Evolutionary conservation across 2,113 vertebrate species (phyloP).

Genomic region (Macaca mulatta): DNA sequence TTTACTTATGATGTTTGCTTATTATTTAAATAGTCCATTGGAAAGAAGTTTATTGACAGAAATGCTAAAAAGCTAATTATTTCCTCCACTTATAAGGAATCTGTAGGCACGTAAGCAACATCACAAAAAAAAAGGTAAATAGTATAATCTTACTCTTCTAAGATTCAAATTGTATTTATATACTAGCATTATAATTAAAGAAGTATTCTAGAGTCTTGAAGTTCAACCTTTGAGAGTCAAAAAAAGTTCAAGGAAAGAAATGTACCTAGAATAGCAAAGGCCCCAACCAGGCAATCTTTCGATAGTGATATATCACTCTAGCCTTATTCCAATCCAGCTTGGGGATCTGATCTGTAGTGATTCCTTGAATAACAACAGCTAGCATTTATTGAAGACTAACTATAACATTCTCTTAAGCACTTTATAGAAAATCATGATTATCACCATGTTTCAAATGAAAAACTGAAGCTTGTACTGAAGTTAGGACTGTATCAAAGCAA

Average conservation of each 20-base stretch:
- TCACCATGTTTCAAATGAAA: background rate
- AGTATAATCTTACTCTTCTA: background rate
- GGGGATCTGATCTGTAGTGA: background rate
- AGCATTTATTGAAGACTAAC: background rate
- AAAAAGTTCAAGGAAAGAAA: background rate
- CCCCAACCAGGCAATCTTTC: background rate
- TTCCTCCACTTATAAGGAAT: conserved; percentile 9
- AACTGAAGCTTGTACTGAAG: background rate
- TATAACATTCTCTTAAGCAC: background rate
- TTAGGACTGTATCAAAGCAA: background rate
- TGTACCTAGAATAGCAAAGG: background rate
- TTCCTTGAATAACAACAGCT: background rate
- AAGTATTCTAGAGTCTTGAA: background rate
- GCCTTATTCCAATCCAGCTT: background rate
- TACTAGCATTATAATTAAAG: conserved; percentile 20
- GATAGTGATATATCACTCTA: background rate
- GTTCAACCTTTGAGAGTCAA: background rate
- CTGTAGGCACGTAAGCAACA: background rate
- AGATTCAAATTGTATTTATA: conserved; percentile 35
- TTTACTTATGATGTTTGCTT: background rate
- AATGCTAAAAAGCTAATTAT: conserved; percentile 17
- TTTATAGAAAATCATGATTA: background rate
- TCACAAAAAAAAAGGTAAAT: conserved; percentile 30
- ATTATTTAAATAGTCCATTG: conserved; percentile 29
- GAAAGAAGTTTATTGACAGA: background rate